Conservation (phyloP, 2,888 invertebrate genomes). For the Lycia hirtaria region DNA sequence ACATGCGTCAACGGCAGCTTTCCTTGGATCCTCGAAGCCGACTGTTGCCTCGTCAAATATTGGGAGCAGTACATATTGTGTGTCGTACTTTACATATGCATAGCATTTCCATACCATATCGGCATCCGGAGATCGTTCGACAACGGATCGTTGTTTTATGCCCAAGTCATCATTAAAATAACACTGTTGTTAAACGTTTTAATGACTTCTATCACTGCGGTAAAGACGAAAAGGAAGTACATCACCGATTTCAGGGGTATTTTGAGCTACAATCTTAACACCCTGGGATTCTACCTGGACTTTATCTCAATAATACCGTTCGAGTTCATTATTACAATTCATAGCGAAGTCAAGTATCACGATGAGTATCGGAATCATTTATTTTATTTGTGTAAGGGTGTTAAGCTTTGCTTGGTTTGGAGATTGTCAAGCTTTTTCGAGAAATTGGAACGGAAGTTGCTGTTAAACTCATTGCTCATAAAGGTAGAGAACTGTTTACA, state of each 20-base stretch:
- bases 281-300: slow-evolving; percentile 81
- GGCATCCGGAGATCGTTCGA: slow-evolving; percentile 73
- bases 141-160: slow-evolving; percentile 63
- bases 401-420: slow-evolving; percentile 81
- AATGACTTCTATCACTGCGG: slow-evolving; percentile 75
- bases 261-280: slow-evolving; percentile 71
- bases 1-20: slow-evolving; percentile 70
- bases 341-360: slow-evolving; percentile 61
- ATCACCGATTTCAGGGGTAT: slow-evolving; percentile 68
- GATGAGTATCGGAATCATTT: slow-evolving; percentile 73
- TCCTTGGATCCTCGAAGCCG: slow-evolving; percentile 79
- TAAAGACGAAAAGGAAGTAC: slow-evolving; percentile 74
- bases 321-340: slow-evolving; percentile 77
- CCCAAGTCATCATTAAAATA: slow-evolving; percentile 69
- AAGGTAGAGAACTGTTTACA: too few relatives aligned
- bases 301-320: slow-evolving; percentile 78
- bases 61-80: slow-evolving; percentile 79
- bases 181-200: slow-evolving; percentile 73
- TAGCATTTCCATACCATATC: slow-evolving; percentile 80
- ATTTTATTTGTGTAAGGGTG: slow-evolving; percentile 80
- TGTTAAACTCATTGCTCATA: slow-evolving; percentile 69
- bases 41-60: slow-evolving; percentile 72
- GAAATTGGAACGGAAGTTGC: slow-evolving; percentile 69
- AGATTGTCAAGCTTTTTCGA: slow-evolving; percentile 77
- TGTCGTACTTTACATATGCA: slow-evolving; percentile 70